Conservation (phyloP, 2,888 invertebrate species). For the Drosophila yooni region DNA sequence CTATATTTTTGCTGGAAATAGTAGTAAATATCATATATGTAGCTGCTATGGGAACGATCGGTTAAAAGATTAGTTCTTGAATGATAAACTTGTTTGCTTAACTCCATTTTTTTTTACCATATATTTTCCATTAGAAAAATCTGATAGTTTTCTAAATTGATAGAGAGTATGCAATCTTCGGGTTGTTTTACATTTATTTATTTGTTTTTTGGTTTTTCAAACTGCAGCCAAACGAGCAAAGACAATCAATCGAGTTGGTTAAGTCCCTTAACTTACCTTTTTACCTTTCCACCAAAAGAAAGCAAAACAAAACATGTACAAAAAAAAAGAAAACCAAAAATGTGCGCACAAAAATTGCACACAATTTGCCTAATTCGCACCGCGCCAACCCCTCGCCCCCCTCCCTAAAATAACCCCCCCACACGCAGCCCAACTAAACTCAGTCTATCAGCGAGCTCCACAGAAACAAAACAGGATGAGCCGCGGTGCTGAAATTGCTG, state of each 20-base stretch:
- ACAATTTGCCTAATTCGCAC: constrained; percentile 79
- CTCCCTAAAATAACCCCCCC: constrained; percentile 1
- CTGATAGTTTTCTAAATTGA: background rate
- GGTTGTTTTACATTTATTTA: background rate
- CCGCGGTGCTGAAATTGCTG: constrained; percentile 65
- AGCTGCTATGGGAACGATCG: background rate
- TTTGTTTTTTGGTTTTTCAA: constrained; percentile 11
- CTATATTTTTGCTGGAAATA: background rate
- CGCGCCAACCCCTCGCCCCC: constrained; percentile 14
- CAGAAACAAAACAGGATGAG: constrained; percentile 63
- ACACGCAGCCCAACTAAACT: background rate
- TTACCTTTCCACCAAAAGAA: background rate
- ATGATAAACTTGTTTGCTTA: background rate
- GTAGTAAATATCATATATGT: background rate
- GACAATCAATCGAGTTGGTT: constrained; percentile 50
- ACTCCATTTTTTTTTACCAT: too few species aligned
- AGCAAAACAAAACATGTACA: constrained; percentile 1
- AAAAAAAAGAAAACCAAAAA: constrained; percentile 15
- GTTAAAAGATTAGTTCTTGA: background rate
- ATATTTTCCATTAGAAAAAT: background rate
- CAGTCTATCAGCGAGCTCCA: background rate
- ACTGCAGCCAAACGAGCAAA: constrained; percentile 38
- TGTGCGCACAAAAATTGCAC: constrained; percentile 68
- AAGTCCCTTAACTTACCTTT: background rate
- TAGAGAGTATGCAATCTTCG: background rate